Evolutionary conservation across 2,113 vertebrate genomes (phyloP), one percentile per base, ranked within the genome.

Genomic region (Catharus minimus): DNA sequence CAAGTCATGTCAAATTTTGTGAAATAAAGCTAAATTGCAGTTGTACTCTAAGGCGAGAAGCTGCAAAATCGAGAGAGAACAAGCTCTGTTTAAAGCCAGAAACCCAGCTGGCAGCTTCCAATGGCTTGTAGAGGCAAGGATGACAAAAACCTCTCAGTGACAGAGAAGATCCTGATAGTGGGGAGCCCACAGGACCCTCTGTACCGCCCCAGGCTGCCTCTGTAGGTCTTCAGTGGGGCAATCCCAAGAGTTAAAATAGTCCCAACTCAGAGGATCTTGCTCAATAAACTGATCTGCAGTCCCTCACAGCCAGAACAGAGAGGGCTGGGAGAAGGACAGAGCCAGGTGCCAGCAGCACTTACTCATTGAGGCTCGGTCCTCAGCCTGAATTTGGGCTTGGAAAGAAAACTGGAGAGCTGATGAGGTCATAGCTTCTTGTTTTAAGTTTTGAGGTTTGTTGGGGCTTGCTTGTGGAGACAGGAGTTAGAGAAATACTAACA

Each of bases 21-120:
- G 13, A 96, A 95, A 89, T 88, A 62, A 94, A 96, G 74, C 85
- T 94, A 94, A 92, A 95, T 91, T 92, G 90, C 85, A 21, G 55
- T 21, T 56, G 56, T 74, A 44, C 56, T 94, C 33, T 6, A 67
- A 94, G 58, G 91, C 52, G 41, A 88, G 75, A 73, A 62, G 88
- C 71, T 52, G 72, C 67, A 67, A 80, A 89, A 94, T 6, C 80
- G 91, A 80, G 58, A 57, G 44, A 61, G 82, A 92, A 79, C 0
- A 0, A 89, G 55, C 43, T 67, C 78, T 62, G 32, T 20, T 61
- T 41, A 55, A 80, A 89, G 78, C 9, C 58, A 93, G 78, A 57
- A 65, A 62, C 6, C 22, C 32, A 15, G 13, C 30, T 4, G 1
- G 41, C 62, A 67, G 47, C 57, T 9, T 92, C 39, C 19, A 21